Evolutionary conservation across 2,113 vertebrate genomes (phyloP), one percentile per base, ranked within the genome.

Genomic region (Fregetta grallaria): DNA sequence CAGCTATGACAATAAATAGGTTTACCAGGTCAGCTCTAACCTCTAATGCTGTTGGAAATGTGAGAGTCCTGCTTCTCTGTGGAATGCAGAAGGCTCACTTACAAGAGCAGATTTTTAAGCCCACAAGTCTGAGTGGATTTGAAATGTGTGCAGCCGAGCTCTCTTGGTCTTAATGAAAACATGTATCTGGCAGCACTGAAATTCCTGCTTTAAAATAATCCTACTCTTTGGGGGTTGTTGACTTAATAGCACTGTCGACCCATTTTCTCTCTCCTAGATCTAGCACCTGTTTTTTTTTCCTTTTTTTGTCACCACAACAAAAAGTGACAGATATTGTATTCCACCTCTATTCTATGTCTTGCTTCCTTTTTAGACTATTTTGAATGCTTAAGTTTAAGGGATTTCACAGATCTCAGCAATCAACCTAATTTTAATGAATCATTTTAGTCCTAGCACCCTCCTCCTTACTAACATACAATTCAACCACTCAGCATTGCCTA

Each of bases 41-140:
- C n/a, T 83, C 40, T 58, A 49, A 25, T 14, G 32, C 32, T 52
- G 30, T 59, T 84, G 55, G 75, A 92, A 93, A 83, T 1, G 12
- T 74, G 78, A 92, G 73, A 76, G 75, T 52, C 63, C 42, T 83
- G 59, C 71, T 79, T 13, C 75, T 38, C 55, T 49, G 45, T 59
- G 92, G 88, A 93, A 96, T 90, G 86, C n/a, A 83, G 32, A 26
- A 34, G 65, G 45, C 59, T 93, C 2, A 2, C 82, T 94, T 86
- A 62, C 71, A 45, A 38, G 49, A 86, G 58, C 53, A 76, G 20
- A 6, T 80, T 94, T 93, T 92, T 86, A 86, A 94, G 42, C 87
- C 93, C 62, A 34, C 67, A 66, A 34, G n/a, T 77, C 42, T 93
- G 92, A 88, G 85, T 83, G 93, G 86, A 82, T 96, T 90, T 93